Conservation (phyloP, 2,113 vertebrate genomes). For the Potamarius usumacintae region DNA sequence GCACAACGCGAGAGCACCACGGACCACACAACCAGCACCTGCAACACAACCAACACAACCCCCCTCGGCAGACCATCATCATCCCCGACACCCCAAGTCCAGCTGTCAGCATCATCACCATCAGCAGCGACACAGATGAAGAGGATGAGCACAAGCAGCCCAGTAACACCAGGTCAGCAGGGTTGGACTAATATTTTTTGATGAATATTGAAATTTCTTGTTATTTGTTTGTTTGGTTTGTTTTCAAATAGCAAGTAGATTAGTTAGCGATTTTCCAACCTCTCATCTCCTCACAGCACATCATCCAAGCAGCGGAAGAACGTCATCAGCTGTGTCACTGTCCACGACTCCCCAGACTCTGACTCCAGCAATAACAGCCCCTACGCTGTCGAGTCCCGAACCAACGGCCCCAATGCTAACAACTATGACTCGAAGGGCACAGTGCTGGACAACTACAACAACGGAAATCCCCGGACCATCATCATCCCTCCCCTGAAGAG, state of each 20-base stretch:
- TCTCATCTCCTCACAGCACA: conserved; percentile 71
- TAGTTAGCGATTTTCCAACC: not conserved
- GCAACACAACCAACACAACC: conserved; percentile 83
- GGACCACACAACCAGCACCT: conserved; percentile 83
- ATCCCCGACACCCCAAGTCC: conserved; percentile 98
- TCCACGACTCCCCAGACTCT: conserved; percentile 94
- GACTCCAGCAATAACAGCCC: conserved; percentile 95
- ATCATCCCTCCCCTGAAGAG: conserved; percentile 95
- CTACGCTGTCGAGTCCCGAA: conserved; percentile 79
- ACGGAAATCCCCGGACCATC: conserved; percentile 89
- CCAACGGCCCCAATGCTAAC: conserved; percentile 65
- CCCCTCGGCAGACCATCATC: conserved; percentile 89
- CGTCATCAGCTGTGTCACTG: conserved; percentile 98
- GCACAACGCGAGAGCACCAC: conserved; percentile 79
- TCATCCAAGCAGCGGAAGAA: conserved; percentile 96
- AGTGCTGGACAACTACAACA: conserved; percentile 83
- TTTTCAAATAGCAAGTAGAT: not conserved
- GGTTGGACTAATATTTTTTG: not conserved
- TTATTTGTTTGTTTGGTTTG: too few species aligned
- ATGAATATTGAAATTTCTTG: not conserved
- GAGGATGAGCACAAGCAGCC: conserved; percentile 93
- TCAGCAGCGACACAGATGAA: conserved; percentile 98
- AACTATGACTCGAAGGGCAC: conserved; percentile 83
- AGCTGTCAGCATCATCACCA: conserved; percentile 97
- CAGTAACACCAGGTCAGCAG: conserved; percentile 80